These are phyloP conservation scores for Drosophila robusta DNA, from an alignment of 2,888 invertebrate genomes.

Conservation along the genomic window DNA sequence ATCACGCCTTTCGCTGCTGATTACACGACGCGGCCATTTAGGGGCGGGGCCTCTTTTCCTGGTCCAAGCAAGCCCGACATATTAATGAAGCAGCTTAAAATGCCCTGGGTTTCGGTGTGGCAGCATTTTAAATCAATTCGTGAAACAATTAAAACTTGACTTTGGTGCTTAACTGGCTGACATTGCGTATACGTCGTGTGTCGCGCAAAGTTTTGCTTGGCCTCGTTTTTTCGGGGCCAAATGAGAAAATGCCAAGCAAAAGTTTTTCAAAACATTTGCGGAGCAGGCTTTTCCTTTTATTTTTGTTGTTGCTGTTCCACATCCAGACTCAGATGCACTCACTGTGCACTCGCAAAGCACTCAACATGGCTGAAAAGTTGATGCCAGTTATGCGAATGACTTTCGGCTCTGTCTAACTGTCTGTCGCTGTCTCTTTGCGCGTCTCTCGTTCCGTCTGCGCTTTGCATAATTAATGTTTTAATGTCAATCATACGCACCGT, in stretches of 20 bases:
- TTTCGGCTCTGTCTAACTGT: constrained; percentile 12
- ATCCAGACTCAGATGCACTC: constrained; percentile 20
- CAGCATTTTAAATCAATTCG: constrained; percentile 72
- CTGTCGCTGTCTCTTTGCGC: constrained; percentile 2
- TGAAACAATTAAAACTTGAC: constrained; percentile 73
- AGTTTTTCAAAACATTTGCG: constrained; percentile 39
- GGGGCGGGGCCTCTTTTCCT: neutral
- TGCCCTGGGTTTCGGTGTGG: constrained; percentile 25
- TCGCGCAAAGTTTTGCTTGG: constrained; percentile 34
- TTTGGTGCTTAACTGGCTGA: constrained; percentile 30
- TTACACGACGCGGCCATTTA: constrained; percentile 68
- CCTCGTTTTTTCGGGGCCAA: constrained; percentile 36
- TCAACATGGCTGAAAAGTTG: constrained; percentile 42
- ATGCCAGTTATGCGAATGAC: constrained; percentile 31
- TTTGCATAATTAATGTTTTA: constrained; percentile 78
- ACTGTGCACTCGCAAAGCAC: constrained; percentile 40
- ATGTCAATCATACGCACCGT: constrained; percentile 79
- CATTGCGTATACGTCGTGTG: constrained; percentile 57
- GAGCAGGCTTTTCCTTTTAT: constrained; percentile 16
- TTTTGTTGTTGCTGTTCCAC: neutral
- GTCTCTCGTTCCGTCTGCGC: constrained; percentile 29
- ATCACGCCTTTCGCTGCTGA: constrained; percentile 68
- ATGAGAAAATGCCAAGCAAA: constrained; percentile 47
- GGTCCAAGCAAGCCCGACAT: constrained; percentile 48
- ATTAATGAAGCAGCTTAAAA: constrained; percentile 67